Conservation (phyloP, 2,113 vertebrate species). For the Dipodomys merriami region DNA sequence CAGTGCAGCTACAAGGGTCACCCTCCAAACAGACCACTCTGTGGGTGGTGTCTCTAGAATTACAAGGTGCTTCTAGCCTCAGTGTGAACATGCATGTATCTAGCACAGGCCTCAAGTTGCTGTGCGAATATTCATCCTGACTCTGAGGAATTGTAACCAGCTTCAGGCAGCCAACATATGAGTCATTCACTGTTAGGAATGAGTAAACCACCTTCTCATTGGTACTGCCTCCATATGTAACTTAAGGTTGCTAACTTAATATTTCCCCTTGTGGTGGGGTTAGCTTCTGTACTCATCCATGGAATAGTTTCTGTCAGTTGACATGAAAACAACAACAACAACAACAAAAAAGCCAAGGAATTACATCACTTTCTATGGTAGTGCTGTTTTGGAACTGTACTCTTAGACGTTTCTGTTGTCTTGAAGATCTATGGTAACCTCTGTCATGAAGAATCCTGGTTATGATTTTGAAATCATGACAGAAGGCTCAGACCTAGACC, state of each 20-base stretch:
- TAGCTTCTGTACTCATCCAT: neutral
- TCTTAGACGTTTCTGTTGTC: slow-evolving; percentile 34
- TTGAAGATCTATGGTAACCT: neutral
- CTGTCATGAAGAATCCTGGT: neutral
- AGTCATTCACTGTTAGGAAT: neutral
- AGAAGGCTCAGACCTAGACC: neutral
- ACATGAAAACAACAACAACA: neutral
- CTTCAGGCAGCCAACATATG: neutral
- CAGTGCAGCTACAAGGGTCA: accelerated
- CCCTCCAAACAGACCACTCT: neutral
- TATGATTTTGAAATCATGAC: neutral
- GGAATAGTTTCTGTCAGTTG: slow-evolving; percentile 1
- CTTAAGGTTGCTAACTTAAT: neutral
- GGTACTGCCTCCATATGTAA: neutral
- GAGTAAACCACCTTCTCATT: neutral
- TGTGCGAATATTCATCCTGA: neutral
- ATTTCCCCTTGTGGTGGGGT: neutral
- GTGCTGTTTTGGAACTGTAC: slow-evolving; percentile 17
- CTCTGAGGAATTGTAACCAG: neutral
- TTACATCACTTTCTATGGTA: neutral
- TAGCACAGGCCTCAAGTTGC: neutral
- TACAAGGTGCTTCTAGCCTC: neutral
- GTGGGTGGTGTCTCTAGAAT: too few species aligned
- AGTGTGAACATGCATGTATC: neutral
- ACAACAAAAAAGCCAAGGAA: neutral